A percentile compares a stretch with the other conserved stretches of the same genome.
Conservation (phyloP, 2,797 vertebrate genomes). For the Alouatta caraya region DNA sequence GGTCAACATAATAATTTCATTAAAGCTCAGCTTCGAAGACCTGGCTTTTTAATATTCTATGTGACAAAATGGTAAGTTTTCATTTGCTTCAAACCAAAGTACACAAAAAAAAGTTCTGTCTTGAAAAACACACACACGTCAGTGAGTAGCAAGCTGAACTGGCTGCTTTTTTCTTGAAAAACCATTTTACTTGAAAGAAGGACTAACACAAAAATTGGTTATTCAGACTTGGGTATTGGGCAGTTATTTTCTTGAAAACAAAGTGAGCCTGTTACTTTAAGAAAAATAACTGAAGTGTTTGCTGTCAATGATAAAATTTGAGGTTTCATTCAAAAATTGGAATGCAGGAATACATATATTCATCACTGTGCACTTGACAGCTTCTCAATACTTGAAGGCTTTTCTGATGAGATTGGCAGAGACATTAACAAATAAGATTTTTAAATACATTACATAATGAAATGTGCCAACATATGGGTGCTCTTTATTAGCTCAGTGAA, state of each 20-base stretch:
- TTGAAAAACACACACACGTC: neutral
- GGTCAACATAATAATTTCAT: neutral
- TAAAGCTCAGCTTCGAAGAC: neutral
- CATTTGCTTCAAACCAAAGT: neutral
- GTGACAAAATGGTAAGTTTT: neutral
- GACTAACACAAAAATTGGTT: neutral
- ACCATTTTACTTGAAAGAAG: slow-evolving; percentile 12
- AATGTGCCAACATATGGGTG: neutral
- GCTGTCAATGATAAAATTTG: neutral
- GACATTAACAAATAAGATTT: neutral
- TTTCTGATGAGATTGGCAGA: neutral
- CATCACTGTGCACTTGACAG: neutral
- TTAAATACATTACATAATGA: neutral
- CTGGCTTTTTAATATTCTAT: neutral
- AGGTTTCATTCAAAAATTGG: neutral
- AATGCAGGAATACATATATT: neutral
- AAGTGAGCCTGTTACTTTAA: neutral
- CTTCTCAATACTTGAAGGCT: neutral
- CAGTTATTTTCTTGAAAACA: neutral
- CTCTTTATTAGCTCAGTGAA: neutral
- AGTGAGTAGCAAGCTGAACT: neutral
- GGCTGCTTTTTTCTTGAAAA: neutral
- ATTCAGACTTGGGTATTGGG: neutral
- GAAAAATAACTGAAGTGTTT: neutral
- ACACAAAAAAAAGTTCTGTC: neutral